A percentile compares a stretch with the other conserved stretches of the same genome.
Evolutionary conservation across 2,797 vertebrate species (phyloP).

Genomic region (Rhinophrynus dorsalis): DNA sequence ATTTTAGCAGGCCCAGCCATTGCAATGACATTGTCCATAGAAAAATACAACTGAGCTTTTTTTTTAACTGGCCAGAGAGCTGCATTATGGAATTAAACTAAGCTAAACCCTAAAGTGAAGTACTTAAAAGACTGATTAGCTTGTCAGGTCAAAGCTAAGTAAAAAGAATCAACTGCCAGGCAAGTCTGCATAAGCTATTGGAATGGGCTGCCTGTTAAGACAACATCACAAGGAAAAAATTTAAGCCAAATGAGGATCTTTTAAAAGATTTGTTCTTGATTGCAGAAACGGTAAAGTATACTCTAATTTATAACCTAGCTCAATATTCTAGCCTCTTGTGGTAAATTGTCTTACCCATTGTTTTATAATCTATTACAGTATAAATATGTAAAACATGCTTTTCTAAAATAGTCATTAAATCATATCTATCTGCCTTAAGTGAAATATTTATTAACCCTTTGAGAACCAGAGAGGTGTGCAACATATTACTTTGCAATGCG

Average conservation of each 20-base stretch:
- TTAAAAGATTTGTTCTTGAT: background rate
- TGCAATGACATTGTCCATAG: no score
- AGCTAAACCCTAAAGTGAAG: constrained; percentile 26
- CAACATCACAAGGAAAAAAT: constrained; percentile 6
- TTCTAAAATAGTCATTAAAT: no score
- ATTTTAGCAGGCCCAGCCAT: no score
- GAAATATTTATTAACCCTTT: no score
- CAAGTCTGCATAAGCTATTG: constrained; percentile 16
- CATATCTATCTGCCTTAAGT: no score
- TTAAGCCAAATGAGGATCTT: background rate
- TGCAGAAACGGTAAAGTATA: constrained; percentile 22
- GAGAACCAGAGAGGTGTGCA: no score
- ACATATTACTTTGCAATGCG: no score
- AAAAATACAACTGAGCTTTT: no score
- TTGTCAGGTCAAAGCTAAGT: constrained; percentile 44
- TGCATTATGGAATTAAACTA: constrained; percentile 46
- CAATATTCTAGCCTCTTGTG: no score
- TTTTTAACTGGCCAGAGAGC: constrained; percentile 18
- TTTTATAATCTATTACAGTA: no score
- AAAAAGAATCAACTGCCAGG: constrained; percentile 26
- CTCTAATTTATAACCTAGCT: constrained; percentile 23
- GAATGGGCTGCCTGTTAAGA: constrained; percentile 13
- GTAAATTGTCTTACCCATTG: no score
- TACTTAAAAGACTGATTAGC: constrained; percentile 42
- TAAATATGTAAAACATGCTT: no score